These are phyloP conservation scores for Patella ulyssiponensis DNA, from an alignment of 2,888 invertebrate genomes.

Conservation along the genomic window DNA sequence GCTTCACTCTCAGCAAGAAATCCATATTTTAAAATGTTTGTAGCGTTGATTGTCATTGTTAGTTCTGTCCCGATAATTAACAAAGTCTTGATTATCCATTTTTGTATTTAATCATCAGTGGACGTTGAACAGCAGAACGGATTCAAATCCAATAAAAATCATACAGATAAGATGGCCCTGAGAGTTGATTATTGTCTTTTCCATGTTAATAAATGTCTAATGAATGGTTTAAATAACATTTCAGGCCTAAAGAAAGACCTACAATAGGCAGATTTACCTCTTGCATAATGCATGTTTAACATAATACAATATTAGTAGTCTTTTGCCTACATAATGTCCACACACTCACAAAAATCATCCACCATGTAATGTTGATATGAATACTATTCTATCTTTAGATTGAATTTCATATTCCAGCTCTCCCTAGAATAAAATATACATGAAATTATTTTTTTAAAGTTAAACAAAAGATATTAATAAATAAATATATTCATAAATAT, in stretches of 20 bases:
- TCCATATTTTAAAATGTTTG: too few relatives aligned
- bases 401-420: slow-evolving; percentile 72
- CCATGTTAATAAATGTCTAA: too few relatives aligned
- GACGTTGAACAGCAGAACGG: too few relatives aligned
- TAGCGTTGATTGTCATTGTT: too few relatives aligned
- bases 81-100: too few relatives aligned
- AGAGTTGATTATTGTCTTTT: too few relatives aligned
- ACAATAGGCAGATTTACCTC: not conserved
- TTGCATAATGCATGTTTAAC: not conserved
- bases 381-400: slow-evolving; percentile 72
- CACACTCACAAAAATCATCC: slow-evolving; percentile 63
- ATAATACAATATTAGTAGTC: not conserved
- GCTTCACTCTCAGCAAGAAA: too few relatives aligned
- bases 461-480: not conserved
- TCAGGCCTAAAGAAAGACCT: not conserved
- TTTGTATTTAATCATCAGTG: too few relatives aligned
- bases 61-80: too few relatives aligned
- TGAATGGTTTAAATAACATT: too few relatives aligned
- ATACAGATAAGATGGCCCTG: too few relatives aligned
- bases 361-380: slow-evolving; percentile 75
- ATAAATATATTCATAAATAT: slow-evolving; percentile 2
- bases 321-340: not conserved
- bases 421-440: slow-evolving; percentile 59
- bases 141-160: too few relatives aligned
- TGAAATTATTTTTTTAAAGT: not conserved